Evolutionary conservation across 2,797 vertebrate genomes (phyloP), one percentile per base, ranked within the genome.

Genomic region (Halcyon leucocephala): DNA sequence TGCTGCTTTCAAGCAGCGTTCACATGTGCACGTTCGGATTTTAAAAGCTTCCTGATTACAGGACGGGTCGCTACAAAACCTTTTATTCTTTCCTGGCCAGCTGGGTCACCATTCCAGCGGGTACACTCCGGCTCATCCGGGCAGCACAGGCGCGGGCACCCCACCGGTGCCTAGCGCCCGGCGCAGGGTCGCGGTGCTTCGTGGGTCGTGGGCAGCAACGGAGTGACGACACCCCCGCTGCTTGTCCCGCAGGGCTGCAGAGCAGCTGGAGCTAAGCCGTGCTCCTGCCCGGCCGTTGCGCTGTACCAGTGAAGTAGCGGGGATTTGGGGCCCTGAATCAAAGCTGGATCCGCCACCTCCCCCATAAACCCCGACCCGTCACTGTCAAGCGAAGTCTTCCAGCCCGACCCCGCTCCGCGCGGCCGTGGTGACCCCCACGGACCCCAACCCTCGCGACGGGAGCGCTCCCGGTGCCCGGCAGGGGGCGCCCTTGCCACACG

Each of bases 401-500:
- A 8, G 52, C 46, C 35, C 20, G 26, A 8, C 8, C 6, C 12
- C 22, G 21, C 48, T 48, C 48, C 48, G 22, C 48, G 48, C 24
- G 22, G 22, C 22, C 48, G 22, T 12, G 48, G 48, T 48, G 46
- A 12, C 6, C 39, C 18, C 26, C 14, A 18, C 25, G 10, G 16
- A 28, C 9, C 21, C n/a, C 24, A 17, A 11, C 31, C 29, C 29
- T 19, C 6, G 7, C 65, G 25, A 3, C 39, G 8, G 62, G 6
- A 18, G 44, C 37, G 65, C 44, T 5, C n/a, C 31, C 33, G 51
- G 55, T 26, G 14, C 39, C 97, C 98, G 89, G 96, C 91, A 98
- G 98, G 96, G 96, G 98, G 95, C 93, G 90, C 85, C 65, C 33
- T 95, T 95, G 97, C 61, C 82, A 86, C 92, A 54, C 94, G 67